Evolutionary conservation across 2,888 invertebrate species (phyloP).

Genomic region (Pyrocoelia pectoralis): DNA sequence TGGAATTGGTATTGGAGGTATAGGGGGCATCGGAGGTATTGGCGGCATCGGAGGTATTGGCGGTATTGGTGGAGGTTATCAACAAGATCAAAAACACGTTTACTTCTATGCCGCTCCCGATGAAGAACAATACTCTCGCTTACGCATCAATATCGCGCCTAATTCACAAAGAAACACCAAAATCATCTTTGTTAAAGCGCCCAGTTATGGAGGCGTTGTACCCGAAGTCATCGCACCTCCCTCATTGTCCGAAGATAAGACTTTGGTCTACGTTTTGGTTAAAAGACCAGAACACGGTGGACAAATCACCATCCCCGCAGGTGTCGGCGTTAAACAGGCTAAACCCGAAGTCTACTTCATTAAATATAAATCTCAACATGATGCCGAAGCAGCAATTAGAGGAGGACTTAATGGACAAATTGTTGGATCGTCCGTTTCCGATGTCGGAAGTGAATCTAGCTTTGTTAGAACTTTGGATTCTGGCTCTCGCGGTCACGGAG

Average conservation of each 20-base stretch:
- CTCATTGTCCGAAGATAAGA: slow-evolving; percentile 52
- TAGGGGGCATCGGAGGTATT: neutral
- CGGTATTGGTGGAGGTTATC: neutral
- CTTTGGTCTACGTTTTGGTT: slow-evolving; percentile 55
- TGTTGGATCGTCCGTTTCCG: slow-evolving; percentile 14
- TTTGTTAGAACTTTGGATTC: slow-evolving; percentile 19
- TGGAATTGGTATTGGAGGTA: neutral
- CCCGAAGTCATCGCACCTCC: slow-evolving; percentile 47
- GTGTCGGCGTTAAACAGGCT: slow-evolving; percentile 79
- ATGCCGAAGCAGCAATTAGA: slow-evolving; percentile 42
- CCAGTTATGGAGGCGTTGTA: slow-evolving; percentile 43
- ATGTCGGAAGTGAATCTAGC: slow-evolving; percentile 11
- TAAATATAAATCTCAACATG: slow-evolving; percentile 68
- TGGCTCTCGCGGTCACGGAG: slow-evolving; percentile 11
- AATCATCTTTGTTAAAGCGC: slow-evolving; percentile 61
- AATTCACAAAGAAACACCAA: slow-evolving; percentile 59
- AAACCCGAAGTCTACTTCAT: slow-evolving; percentile 92
- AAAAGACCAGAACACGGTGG: slow-evolving; percentile 77
- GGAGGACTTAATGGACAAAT: slow-evolving; percentile 24
- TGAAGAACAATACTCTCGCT: slow-evolving; percentile 46
- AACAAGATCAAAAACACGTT: slow-evolving; percentile 49
- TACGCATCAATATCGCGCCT: slow-evolving; percentile 44
- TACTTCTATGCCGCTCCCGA: slow-evolving; percentile 56
- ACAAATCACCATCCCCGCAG: slow-evolving; percentile 77
- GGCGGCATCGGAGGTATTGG: neutral